These are phyloP conservation scores for Gallinago media DNA, from an alignment of 2,113 vertebrate species.

Conservation along the genomic window DNA sequence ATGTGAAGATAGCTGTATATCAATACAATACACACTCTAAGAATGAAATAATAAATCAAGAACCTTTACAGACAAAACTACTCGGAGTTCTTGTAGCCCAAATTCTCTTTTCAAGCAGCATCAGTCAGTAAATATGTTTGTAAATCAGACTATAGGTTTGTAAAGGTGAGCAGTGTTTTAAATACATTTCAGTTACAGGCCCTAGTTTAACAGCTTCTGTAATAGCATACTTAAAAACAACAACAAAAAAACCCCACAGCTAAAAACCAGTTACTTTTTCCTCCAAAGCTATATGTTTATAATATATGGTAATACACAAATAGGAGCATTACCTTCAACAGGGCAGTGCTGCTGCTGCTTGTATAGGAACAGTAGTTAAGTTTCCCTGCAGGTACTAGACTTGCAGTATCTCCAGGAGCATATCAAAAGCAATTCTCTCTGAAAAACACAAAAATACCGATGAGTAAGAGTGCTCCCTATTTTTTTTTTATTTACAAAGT, in stretches of 20 bases:
- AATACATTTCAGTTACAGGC: not conserved
- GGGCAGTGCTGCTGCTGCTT: not conserved
- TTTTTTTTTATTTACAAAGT: not conserved
- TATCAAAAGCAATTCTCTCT: not conserved
- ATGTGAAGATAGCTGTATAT: not conserved
- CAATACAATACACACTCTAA: not conserved
- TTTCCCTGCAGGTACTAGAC: not conserved
- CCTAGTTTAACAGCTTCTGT: not conserved
- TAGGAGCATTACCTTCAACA: not conserved
- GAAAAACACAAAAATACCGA: not conserved
- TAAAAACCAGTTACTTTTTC: not conserved
- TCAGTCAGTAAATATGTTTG: not conserved
- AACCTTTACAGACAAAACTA: not conserved
- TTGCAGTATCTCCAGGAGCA: not conserved
- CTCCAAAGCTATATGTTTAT: not conserved
- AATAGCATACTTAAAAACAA: not conserved
- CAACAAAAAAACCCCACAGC: not conserved
- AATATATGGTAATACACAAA: not conserved
- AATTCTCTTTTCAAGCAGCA: not conserved
- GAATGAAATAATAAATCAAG: not conserved
- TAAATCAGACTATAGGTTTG: not conserved
- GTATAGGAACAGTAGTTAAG: accelerated
- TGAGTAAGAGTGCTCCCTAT: not conserved
- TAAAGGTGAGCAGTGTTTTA: not conserved
- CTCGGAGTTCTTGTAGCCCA: not conserved